These are phyloP conservation scores for Danaus melanippus DNA, from an alignment of 1,140 invertebrate species.

Conservation along the genomic window DNA sequence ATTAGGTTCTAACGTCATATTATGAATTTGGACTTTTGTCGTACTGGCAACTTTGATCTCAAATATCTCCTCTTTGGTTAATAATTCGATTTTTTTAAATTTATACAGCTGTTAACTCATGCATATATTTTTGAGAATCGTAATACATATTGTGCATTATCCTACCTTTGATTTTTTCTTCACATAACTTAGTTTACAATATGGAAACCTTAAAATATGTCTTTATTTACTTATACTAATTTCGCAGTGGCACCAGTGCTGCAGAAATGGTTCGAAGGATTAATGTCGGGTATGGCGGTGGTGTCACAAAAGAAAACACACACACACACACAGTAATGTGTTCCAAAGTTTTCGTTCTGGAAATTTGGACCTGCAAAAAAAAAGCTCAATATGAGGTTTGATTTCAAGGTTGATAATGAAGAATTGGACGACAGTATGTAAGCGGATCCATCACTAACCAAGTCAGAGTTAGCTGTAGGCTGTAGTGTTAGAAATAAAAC, in stretches of 20 bases:
- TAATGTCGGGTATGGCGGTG: not conserved
- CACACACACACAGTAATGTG: constrained; percentile 2
- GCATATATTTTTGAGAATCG: not conserved
- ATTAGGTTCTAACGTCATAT: not conserved
- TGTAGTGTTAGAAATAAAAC: too few relatives aligned
- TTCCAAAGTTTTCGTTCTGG: constrained; percentile 25
- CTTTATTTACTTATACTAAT: not conserved
- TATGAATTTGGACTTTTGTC: constrained; percentile 11
- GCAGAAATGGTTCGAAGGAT: too few relatives aligned
- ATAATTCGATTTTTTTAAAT: constrained; percentile 13
- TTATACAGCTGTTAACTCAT: constrained; percentile 5
- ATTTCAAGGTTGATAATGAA: constrained; percentile 23
- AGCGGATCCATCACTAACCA: constrained; percentile 22
- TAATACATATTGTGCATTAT: constrained; percentile 3
- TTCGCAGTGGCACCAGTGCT: not conserved
- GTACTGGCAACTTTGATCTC: constrained; percentile 6
- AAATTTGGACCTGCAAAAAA: constrained; percentile 24
- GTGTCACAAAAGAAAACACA: constrained; percentile 3
- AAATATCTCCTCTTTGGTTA: constrained; percentile 9
- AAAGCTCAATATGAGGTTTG: constrained; percentile 15
- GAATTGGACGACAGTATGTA: constrained; percentile 23
- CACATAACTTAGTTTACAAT: not conserved
- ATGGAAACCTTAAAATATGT: not conserved
- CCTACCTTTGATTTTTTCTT: not conserved
- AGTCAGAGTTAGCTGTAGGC: not conserved